Evolutionary conservation across 2,113 vertebrate genomes (phyloP), one percentile per base, ranked within the genome.

Genomic region (Amphilophus citrinellus): DNA sequence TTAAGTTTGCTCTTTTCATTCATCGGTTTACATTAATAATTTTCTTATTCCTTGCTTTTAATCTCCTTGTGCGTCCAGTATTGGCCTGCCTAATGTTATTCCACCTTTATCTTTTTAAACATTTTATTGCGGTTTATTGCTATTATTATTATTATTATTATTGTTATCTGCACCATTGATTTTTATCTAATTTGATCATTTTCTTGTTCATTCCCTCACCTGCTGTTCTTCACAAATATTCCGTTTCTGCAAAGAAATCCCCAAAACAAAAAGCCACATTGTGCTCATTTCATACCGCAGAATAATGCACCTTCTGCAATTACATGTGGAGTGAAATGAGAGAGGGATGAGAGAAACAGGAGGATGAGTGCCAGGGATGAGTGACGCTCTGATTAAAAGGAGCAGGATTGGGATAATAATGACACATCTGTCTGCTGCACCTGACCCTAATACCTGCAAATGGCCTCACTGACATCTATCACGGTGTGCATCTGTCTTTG

Each of bases 331-430:
- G 53, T 57, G 80, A 75, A 84, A 89, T 85, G 71, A 84, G 35
- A 63, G 66, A 80, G 83, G 83, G 78, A 85, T 88, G 76, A 90
- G 71, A 86, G 82, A 60, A 27, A 50, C 47, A 37, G 76, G 53
- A 89, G 75, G 73, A 85, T 32, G 73, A 50, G 62, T 57, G 59
- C 37, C 15, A 39, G 39, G 35, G 91, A 81, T 77, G 92, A 93
- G 82, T 90, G 92, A 91, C 7, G 63, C 68, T 18, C 27, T 84
- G 85, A 92, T 92, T 89, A 91, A 90, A 76, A 85, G 80, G 17
- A 10, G 78, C 42, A 63, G 56, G 60, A 42, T 0, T 44, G 82
- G 8, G 50, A 66, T 68, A 61, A 80, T 77, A 86, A 84, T 24
- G 56, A 50, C 37, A 61, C 83, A 47, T 88, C 84, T 89, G 91